Base-by-base conservation (phyloP, 2,888 invertebrate genomes). In the Meloe dianella region DNA sequence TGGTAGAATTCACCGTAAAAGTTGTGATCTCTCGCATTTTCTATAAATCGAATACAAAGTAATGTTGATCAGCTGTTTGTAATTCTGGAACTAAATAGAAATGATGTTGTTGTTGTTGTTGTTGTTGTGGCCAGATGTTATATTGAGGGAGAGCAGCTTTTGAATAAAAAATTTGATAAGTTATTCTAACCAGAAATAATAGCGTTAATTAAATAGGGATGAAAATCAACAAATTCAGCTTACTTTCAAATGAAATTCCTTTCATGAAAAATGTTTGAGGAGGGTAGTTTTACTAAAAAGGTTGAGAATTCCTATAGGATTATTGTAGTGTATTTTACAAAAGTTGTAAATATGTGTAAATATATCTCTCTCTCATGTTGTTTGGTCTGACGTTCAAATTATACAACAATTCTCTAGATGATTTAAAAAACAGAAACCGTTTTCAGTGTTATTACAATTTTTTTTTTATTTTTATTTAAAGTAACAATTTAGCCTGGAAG, bases 41-140 rank as follows among this genome's bases (percentile, higher is more conserved):
- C 20, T 47, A 47, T 47, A 47, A 47, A 47, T 47, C 20, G 47
- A 47, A 47, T 20, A 47, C 47, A 47, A 47, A 47, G 20, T 47
- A 47, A 47, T 5, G 5, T 47, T 20, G 20, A 47, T 47, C 47
- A 47, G 7, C 20, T 47, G 47, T 47, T 20, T 8, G 47, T 47
- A 9, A 10, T 47, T 5, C 47, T 20, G 47, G 47, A 47, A 47
- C 47, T 47, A 20, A 35, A 41, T 47, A 20, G 10, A 20, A 20
- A 20, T 47, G n/a, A n/a, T n/a, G n/a, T n/a, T n/a, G n/a, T n/a
- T n/a, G 47, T 20, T 47, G 20, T 47, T 47, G 20, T 20, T 20
- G 20, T 47, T 47, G 9, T 20, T 20, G 20, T 20, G 10, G 47
- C 47, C 47, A 47, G 47, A 20, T 47, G 47, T 47, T 47, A 47